These are phyloP conservation scores for Gerris buenoi DNA, from an alignment of 1,140 invertebrate genomes.

Conservation along the genomic window DNA sequence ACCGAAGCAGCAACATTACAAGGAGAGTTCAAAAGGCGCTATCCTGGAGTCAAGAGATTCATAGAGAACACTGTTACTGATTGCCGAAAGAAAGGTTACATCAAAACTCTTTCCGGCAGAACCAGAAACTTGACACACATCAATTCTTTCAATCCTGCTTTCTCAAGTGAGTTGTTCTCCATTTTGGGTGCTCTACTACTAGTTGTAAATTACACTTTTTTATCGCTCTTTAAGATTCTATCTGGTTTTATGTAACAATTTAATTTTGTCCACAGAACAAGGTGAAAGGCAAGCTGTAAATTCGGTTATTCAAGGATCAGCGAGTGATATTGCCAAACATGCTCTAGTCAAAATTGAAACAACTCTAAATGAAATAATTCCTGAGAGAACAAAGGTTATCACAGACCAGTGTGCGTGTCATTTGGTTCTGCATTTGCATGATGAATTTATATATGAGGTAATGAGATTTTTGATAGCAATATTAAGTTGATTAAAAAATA, in stretches of 20 bases:
- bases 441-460: conserved; percentile 92
- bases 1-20: conserved; percentile 65
- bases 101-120: conserved; percentile 67
- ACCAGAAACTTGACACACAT: conserved; percentile 66
- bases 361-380: conserved; percentile 30
- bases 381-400: background rate
- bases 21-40: conserved; percentile 65
- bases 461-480: conserved; percentile 17
- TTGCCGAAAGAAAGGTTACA: conserved; percentile 56
- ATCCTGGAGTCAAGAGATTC: conserved; percentile 52
- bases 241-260: conserved; percentile 8
- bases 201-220: background rate
- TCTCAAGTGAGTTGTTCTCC: background rate
- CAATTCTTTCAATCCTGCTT: conserved; percentile 30
- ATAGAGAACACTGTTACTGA: conserved; percentile 46
- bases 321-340: conserved; percentile 82
- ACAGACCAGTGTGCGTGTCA: conserved; percentile 26
- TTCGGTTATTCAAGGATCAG: conserved; percentile 87
- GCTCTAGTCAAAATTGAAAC: conserved; percentile 69
- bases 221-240: too few relatives aligned
- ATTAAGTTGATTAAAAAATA: conserved; percentile 1
- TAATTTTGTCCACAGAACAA: conserved; percentile 49
- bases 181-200: background rate
- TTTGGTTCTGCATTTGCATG: conserved; percentile 81
- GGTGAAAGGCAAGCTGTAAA: conserved; percentile 93